phyloP scores from a whole-genome alignment of 2,888 invertebrate species.

The Stegophylla sp. region DNA sequence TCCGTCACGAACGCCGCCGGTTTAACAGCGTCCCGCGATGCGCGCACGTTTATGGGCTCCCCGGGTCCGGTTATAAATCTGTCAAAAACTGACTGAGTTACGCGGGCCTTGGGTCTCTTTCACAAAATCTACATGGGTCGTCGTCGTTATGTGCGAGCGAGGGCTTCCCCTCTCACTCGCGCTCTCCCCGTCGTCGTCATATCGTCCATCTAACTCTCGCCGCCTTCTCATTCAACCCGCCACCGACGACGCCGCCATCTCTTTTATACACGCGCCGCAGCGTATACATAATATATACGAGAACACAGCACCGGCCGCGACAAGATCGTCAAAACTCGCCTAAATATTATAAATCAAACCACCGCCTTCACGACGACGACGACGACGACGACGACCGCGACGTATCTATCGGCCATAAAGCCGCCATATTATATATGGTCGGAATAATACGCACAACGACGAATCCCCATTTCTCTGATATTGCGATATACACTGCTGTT shows the following conservation, averaged over 20 bases:
- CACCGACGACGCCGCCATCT: slow-evolving; percentile 17
- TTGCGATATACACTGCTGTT: no score
- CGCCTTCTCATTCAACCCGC: not conserved
- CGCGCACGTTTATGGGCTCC: slow-evolving; percentile 44
- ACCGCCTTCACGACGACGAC: no score
- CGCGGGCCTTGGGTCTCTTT: slow-evolving; percentile 57
- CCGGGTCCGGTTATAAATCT: slow-evolving; percentile 59
- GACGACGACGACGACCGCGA: no score
- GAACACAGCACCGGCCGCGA: no score
- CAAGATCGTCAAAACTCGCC: no score
- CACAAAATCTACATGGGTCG: slow-evolving; percentile 53
- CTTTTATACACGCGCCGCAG: no score
- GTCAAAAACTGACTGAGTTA: slow-evolving; percentile 59
- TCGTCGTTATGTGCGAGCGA: slow-evolving; percentile 17
- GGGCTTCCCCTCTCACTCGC: not conserved
- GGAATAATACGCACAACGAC: no score
- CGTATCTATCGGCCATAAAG: no score
- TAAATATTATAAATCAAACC: no score
- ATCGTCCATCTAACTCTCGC: not conserved
- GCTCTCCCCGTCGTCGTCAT: not conserved
- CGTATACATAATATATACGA: no score
- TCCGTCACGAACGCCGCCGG: not conserved
- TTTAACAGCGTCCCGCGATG: slow-evolving; percentile 49
- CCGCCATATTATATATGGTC: no score
- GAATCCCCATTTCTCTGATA: no score